Percentiles rank a stretch among this genome's conserved stretches.
Conservation (phyloP, 2,797 vertebrate genomes). For the Etheostoma perlongum region DNA sequence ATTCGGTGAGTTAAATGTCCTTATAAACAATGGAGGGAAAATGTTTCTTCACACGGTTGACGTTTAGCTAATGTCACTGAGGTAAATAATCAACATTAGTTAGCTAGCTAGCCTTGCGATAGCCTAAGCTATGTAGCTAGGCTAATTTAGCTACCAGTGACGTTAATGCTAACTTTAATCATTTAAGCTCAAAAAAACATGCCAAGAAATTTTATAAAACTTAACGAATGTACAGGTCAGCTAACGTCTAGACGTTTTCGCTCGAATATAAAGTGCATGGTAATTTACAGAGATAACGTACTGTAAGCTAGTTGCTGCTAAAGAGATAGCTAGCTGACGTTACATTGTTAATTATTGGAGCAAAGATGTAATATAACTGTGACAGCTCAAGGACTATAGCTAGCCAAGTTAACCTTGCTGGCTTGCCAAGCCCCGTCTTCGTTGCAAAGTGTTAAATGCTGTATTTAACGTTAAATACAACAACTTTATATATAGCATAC, state of each 20-base stretch:
- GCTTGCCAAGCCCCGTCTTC: not conserved
- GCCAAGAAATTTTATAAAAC: not conserved
- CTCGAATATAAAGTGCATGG: not conserved
- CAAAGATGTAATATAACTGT: slow-evolving; percentile 10
- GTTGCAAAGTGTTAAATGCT: not conserved
- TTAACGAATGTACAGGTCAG: not conserved
- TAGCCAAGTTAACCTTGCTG: slow-evolving; percentile 38
- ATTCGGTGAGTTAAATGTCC: slow-evolving; percentile 55
- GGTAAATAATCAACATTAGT: slow-evolving; percentile 14
- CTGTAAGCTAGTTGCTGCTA: slow-evolving; percentile 31
- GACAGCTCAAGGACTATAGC: slow-evolving; percentile 39
- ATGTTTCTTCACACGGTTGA: not conserved
- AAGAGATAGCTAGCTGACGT: not conserved
- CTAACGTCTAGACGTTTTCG: not conserved
- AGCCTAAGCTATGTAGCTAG: slow-evolving; percentile 25
- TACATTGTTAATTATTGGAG: not conserved
- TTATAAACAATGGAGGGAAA: not conserved
- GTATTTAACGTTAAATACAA: not conserved
- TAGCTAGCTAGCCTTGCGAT: slow-evolving; percentile 32
- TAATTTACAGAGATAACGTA: not conserved
- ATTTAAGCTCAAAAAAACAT: not conserved
- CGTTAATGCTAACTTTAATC: slow-evolving; percentile 11
- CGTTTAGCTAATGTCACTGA: not conserved
- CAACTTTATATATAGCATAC: not conserved
- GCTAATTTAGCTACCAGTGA: slow-evolving; percentile 21